Evolutionary conservation across 2,797 vertebrate genomes (phyloP).

Genomic region (Anomalospiza imberbis): DNA sequence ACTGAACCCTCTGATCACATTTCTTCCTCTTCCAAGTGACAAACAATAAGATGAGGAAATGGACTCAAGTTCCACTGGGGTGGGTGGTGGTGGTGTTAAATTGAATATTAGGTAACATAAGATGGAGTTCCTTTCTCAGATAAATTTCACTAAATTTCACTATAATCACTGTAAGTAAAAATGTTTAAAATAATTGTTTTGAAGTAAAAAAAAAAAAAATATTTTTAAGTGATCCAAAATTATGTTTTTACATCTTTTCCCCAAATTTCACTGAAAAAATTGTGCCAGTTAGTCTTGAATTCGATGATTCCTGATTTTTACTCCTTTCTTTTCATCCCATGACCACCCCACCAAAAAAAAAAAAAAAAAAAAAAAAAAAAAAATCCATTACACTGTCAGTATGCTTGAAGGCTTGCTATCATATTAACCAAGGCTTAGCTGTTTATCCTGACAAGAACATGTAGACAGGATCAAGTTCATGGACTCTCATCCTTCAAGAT

Average conservation of each 20-base stretch:
- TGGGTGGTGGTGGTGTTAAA: neutral
- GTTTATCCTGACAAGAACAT: neutral
- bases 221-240: neutral
- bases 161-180: neutral
- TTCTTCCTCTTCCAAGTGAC: neutral
- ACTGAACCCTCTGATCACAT: neutral
- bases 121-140: neutral
- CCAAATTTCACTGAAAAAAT: neutral
- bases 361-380: neutral
- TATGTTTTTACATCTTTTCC: fast-evolving
- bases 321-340: neutral
- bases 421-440: neutral
- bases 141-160: neutral
- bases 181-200: neutral
- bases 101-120: neutral
- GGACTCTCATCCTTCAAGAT: neutral
- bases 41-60: neutral
- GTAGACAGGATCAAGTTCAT: neutral
- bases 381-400: neutral
- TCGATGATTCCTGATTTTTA: neutral
- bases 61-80: fast-evolving
- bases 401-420: neutral
- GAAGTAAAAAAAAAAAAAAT: neutral
- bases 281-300: neutral
- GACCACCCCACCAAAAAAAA: neutral